Evolutionary conservation across 2,113 vertebrate genomes (phyloP).

Genomic region (Ploceus nigricollis): DNA sequence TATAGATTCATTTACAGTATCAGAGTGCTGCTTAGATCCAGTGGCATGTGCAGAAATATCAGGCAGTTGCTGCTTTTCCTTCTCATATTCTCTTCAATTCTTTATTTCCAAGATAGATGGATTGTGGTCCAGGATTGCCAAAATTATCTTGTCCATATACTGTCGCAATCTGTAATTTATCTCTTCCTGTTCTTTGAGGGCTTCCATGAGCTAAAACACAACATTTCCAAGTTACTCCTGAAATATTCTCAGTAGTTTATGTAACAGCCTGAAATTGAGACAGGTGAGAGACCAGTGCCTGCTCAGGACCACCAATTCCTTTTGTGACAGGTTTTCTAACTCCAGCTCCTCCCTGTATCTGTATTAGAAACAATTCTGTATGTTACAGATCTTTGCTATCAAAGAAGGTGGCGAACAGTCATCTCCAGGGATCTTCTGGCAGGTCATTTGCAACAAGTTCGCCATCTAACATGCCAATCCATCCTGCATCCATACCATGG

Average conservation of each 20-base stretch:
- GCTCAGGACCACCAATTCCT: background rate
- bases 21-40: slow-evolving; percentile 57
- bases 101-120: slow-evolving; percentile 98
- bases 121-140: slow-evolving; percentile 95
- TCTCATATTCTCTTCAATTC: slow-evolving; percentile 70
- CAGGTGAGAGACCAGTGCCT: background rate
- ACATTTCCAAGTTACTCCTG: background rate
- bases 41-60: slow-evolving; percentile 24
- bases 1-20: slow-evolving; percentile 69
- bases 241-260: background rate
- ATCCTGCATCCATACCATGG: background rate
- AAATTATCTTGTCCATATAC: slow-evolving; percentile 99
- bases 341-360: background rate
- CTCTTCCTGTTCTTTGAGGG: slow-evolving; percentile 96
- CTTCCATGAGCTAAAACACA: slow-evolving; percentile 89
- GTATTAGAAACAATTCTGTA: background rate
- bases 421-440: background rate
- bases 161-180: slow-evolving; percentile 92
- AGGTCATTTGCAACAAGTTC: background rate
- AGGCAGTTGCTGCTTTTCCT: slow-evolving; percentile 41
- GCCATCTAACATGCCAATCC: background rate
- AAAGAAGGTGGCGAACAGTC: background rate
- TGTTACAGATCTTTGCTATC: background rate
- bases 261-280: background rate
- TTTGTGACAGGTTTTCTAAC: background rate